Evolutionary conservation across 2,113 vertebrate species (phyloP), one percentile per base, ranked within the genome.

Genomic region (Psittacus erithacus): DNA sequence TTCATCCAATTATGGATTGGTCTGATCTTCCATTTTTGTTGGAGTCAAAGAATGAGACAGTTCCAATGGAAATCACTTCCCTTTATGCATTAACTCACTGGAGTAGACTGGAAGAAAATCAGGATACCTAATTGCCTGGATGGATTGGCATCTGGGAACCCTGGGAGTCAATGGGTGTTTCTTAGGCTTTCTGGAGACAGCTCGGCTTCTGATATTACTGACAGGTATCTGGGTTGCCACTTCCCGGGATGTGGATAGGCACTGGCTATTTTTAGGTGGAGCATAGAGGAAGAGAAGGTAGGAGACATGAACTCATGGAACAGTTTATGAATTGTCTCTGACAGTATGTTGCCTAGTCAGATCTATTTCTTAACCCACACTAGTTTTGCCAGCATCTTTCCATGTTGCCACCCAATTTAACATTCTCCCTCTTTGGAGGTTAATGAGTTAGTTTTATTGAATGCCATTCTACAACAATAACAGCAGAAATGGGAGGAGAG

Each of bases 271-370:
- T 95, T 50, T 55, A 92, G 79, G 38, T 68, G 70, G 88, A 53
- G 49, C 59, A 8, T 0, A 23, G 90, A 55, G 78, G 69, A 71
- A 52, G 85, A 69, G 88, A 78, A 95, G 76, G 85, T 69, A 67
- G 73, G 88, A 97, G 96, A 97, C 94, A 87, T 95, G 95, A 97
- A 95, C 92, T 96, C 96, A 95, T 95, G 94, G 96, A 97, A 97
- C 75, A 95, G 87, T 81, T 97, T 84, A 95, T 89, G 93, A 82
- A 11, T 88, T 75, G 96, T 86, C 93, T 96, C 69, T 93, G 95
- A 33, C 60, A 35, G 41, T 47, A 13, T 28, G 35, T 86, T 83
- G 94, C 93, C 88, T 31, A 24, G 84, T 91, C 89, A 71, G 53
- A 67, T 74, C 55, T 82, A 16, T 84, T 53, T 67, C 87, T 76